Evolutionary conservation across 2,888 invertebrate genomes (phyloP), one percentile per base, ranked within the genome.

Genomic region (Perdita meconis): DNA sequence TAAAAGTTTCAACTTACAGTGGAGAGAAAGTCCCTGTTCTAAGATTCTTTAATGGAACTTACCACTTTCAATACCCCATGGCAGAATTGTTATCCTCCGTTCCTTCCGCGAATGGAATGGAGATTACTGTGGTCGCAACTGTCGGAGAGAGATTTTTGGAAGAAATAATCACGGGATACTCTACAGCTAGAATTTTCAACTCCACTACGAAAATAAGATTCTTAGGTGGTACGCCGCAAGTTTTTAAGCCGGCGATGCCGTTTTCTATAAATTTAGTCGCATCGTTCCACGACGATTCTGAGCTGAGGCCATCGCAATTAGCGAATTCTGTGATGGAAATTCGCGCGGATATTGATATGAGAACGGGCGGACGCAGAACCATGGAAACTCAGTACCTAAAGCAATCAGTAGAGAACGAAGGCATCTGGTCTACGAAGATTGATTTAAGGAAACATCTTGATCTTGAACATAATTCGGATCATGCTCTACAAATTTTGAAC

Each of bases 211-310:
- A 95, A 65, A 94, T 98, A 0, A 94, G 95, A 42, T 97, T 98
- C 92, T 94, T 98, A 1, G 99, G 98, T 0, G 97, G 97, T 38
- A 95, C 96, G 0, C 97, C 98, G 6, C 97, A 98, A 92, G 96
- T 99, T 16, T 98, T 98, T 93, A 99, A 98, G 92, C 98, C 99
- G 0, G 94, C 97, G 8, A 98, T 98, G 97, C 97, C 98, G 0
- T 96, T 98, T 88, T 96, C 96, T 2, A 85, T 93, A 1, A 92
- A 97, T 95, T 94, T 98, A 89, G 96, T 96, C 10, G 97, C 97
- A 0, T 97, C 97, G 1, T 97, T 97, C 92, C 97, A 97, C 91
- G 98, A 99, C 92, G 97, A 97, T 1, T 97, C 98, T 0, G 95
- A 95, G 0, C 93, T 98, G 24, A 94, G 96, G 24, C 85, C 91